Evolutionary conservation across 64 coral and sea anemone genomes (phyloP).

Genomic region (Pocillopora damicornis): DNA sequence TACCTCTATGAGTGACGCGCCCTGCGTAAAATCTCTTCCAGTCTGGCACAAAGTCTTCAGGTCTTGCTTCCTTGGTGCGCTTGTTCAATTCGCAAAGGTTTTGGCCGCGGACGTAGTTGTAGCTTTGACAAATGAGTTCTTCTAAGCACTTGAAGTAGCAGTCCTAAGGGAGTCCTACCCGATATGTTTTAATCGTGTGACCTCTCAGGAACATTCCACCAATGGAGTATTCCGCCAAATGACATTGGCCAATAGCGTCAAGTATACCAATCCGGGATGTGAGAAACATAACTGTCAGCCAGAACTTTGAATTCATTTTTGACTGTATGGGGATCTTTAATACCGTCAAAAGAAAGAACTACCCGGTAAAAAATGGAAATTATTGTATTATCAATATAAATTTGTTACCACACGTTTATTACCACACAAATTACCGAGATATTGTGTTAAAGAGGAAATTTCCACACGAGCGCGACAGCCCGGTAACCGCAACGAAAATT

Average conservation of each 20-base stretch:
- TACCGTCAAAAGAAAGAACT: too few relatives aligned
- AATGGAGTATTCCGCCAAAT: background rate
- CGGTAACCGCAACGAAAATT: too few relatives aligned
- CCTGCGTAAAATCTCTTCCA: background rate
- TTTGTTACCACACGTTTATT: too few relatives aligned
- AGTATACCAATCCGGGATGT: background rate
- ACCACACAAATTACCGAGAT: too few relatives aligned
- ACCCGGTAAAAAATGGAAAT: too few relatives aligned
- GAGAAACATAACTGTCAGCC: background rate
- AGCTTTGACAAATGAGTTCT: background rate
- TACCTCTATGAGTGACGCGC: background rate
- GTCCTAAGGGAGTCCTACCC: background rate
- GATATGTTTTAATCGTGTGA: background rate
- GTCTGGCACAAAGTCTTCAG: background rate
- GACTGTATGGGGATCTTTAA: background rate
- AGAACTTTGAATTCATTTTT: background rate
- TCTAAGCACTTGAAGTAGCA: background rate
- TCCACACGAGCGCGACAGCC: too few relatives aligned
- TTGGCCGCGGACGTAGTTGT: background rate
- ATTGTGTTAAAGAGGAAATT: too few relatives aligned
- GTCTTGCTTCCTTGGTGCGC: slow-evolving; percentile 9
- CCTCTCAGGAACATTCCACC: slow-evolving; percentile 1
- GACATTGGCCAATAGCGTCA: background rate
- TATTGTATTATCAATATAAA: too few relatives aligned
- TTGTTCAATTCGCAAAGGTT: background rate